phyloP scores from a whole-genome alignment of 2,113 vertebrate genomes.

The Ellobius talpinus region DNA sequence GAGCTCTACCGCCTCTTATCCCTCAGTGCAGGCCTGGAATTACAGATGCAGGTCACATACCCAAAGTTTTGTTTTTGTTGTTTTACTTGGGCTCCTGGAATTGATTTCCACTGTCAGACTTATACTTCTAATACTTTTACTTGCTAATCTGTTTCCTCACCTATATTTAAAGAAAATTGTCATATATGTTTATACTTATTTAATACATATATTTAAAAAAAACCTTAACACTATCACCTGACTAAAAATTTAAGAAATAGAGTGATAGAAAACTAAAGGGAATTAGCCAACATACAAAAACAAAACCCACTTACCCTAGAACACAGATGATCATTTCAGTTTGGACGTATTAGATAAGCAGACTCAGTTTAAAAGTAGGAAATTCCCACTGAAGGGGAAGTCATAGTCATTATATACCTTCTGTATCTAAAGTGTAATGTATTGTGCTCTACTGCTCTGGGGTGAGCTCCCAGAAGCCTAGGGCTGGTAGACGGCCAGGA shows the following conservation, averaged over 20 bases:
- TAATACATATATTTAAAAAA: neutral
- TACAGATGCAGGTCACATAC: neutral
- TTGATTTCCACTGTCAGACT: neutral
- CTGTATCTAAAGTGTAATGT: neutral
- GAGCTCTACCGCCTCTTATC: too few species aligned
- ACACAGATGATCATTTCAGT: neutral
- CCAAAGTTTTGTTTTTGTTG: neutral
- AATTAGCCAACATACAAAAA: neutral
- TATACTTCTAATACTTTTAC: neutral
- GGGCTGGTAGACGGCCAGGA: neutral
- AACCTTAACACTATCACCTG: neutral
- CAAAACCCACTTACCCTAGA: conserved; percentile 12
- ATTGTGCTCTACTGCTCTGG: neutral
- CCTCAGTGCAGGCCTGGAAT: neutral
- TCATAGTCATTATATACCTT: neutral
- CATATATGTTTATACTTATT: neutral
- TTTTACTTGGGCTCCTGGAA: neutral
- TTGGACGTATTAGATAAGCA: conserved; percentile 32
- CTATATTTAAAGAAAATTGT: neutral
- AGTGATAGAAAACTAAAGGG: neutral
- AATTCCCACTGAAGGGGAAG: neutral
- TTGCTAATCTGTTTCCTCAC: neutral
- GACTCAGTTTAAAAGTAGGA: conserved; percentile 21
- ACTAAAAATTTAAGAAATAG: conserved; percentile 47
- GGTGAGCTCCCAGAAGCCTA: neutral